Evolutionary conservation across 2,888 invertebrate genomes (phyloP), one percentile per base, ranked within the genome.

Genomic region (Epsilonema sp.): DNA sequence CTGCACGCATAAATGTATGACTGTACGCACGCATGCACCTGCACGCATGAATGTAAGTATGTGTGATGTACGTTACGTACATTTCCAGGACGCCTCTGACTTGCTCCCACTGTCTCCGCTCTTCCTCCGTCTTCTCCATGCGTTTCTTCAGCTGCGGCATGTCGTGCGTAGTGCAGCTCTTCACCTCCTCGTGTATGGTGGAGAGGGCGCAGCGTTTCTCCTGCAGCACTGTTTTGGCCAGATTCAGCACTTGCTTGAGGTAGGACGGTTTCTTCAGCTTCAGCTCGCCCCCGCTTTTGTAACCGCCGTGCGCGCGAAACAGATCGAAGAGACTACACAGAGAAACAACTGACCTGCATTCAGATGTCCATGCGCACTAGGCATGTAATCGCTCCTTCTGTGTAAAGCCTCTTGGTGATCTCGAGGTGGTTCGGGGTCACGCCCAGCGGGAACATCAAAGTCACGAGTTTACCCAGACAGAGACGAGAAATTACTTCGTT

Each of bases 51-150:
- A n/a, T n/a, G n/a, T n/a, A n/a, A n/a, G n/a, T n/a, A n/a, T n/a
- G n/a, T n/a, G n/a, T n/a, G n/a, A n/a, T n/a, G n/a, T n/a, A n/a
- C n/a, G n/a, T n/a, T n/a, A 31, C 58, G 48, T 70, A 90, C 97
- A 97, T 99, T 76, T 99, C 97, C n/a, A 99, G 72, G 38, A 99
- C 97, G 60, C 86, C 82, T 68, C 94, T 90, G 22, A 99, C 74
- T 67, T 99, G 97, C 62, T 92, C 90, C 54, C 97, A 70, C 70
- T 97, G 97, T 47, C 59, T 59, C 47, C 58, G 53, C 20, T 50
- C 50, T 36, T 61, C 60, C 64, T 90, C 90, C 31, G 92, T 79
- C 70, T 87, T 39, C 42, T 59, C 59, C 50, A 58, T 44, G 13
- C 49, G 43, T 19, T 56, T 55, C 39, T 57, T 56, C 21, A 55